A percentile compares a stretch with the other conserved stretches of the same genome.
Evolutionary conservation across 2,888 invertebrate species (phyloP).

Genomic region (Koerneria pararmatus): DNA sequence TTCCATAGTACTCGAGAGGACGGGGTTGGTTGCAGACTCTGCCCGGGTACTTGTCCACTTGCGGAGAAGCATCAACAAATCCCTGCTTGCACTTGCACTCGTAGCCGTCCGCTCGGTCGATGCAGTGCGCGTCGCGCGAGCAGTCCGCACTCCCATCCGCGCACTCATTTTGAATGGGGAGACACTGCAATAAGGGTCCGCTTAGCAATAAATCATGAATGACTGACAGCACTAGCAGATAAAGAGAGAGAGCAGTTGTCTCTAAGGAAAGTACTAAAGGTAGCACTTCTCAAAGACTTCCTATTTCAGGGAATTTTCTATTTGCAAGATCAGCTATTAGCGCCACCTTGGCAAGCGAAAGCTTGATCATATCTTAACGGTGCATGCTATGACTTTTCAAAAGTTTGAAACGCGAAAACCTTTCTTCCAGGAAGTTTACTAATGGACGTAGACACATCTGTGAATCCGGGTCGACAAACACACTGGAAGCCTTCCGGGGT

Average conservation of each 20-base stretch:
- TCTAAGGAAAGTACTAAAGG: no score
- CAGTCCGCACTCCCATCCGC: constrained; percentile 71
- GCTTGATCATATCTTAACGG: no score
- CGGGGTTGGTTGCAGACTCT: constrained; percentile 52
- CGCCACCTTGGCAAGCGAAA: no score
- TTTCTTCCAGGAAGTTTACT: constrained; percentile 49
- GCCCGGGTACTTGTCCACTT: constrained; percentile 49
- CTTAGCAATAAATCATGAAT: background rate
- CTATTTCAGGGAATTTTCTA: no score
- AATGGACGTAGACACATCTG: constrained; percentile 46
- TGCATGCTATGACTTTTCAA: background rate
- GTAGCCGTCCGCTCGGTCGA: constrained; percentile 82
- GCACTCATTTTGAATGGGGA: constrained; percentile 50
- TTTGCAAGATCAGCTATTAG: no score
- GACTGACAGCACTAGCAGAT: background rate
- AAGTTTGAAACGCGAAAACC: constrained; percentile 6
- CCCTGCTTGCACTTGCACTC: constrained; percentile 84
- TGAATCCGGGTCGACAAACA: constrained; percentile 50
- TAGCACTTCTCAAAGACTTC: no score
- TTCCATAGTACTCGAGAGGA: constrained; percentile 42
- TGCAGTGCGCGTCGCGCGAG: constrained; percentile 78
- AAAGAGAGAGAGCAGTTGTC: no score
- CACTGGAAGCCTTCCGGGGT: constrained; percentile 52
- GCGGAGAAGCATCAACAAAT: constrained; percentile 67
- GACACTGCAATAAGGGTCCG: constrained; percentile 29